Conservation (phyloP, 1,140 invertebrate genomes). For the Papilio machaon region DNA sequence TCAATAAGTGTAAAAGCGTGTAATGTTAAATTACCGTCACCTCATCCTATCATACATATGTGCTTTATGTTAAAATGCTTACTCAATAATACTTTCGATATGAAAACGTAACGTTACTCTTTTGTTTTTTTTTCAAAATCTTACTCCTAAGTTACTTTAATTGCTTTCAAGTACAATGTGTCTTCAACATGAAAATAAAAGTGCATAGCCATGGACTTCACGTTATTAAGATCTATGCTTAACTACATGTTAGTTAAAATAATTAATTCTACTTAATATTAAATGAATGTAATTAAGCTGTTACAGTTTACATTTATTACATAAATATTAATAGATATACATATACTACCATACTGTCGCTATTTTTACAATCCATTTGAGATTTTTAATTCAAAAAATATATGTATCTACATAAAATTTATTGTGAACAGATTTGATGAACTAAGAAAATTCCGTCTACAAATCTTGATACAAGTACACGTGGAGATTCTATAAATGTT, state of each 20-base stretch:
- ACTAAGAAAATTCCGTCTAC: not conserved
- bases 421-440: not conserved
- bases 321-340: not conserved
- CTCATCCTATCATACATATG: not conserved
- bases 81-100: not conserved
- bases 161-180: not conserved
- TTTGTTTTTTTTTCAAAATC: not conserved
- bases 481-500: not conserved
- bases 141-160: not conserved
- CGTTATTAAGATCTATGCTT: not conserved
- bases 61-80: conserved; percentile 14
- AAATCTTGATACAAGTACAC: not conserved
- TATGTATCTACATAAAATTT: too few species aligned
- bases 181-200: not conserved
- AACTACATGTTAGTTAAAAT: not conserved
- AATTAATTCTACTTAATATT: not conserved
- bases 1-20: conserved; percentile 7
- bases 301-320: not conserved
- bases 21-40: conserved; percentile 24
- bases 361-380: too few species aligned
- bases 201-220: not conserved
- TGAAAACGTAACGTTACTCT: not conserved
- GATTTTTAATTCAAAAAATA: too few species aligned
- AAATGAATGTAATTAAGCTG: not conserved
- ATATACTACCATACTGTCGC: not conserved